These are phyloP conservation scores for Odontomachus brunneus DNA, from an alignment of 1,140 invertebrate species.

Conservation along the genomic window DNA sequence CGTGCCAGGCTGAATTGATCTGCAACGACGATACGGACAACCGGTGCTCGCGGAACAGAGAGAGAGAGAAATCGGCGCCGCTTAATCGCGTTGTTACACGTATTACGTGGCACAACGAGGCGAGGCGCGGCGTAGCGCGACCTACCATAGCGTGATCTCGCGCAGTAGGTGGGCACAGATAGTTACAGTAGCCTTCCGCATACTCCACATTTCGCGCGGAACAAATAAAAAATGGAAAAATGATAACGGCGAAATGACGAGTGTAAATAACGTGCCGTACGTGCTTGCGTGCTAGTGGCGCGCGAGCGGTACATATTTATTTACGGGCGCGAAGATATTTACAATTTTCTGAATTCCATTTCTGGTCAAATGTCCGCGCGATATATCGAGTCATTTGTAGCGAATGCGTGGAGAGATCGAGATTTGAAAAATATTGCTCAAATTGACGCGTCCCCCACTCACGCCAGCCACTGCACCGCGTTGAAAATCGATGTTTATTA, in stretches of 20 bases:
- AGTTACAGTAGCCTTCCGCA: too few species aligned
- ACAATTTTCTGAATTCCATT: neutral
- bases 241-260: neutral
- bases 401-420: neutral
- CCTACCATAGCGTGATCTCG: too few species aligned
- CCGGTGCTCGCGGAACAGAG: constrained; percentile 16
- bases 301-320: neutral
- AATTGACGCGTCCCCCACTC: neutral
- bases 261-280: neutral
- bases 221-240: constrained; percentile 10
- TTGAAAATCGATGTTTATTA: too few species aligned
- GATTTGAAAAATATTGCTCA: neutral
- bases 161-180: too few species aligned
- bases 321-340: neutral
- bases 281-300: neutral
- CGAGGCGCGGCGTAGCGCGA: neutral
- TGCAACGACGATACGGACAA: constrained; percentile 35
- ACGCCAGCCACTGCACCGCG: too few species aligned
- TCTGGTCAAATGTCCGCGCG: neutral
- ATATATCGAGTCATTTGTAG: constrained; percentile 12
- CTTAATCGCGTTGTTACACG: constrained; percentile 47
- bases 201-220: too few species aligned
- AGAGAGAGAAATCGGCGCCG: constrained; percentile 26
- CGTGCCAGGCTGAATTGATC: constrained; percentile 30
- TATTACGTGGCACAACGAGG: neutral